A percentile compares a stretch with the other conserved stretches of the same genome.
Conservation (phyloP, 30 jellyfish, hydroid and myxozoan genomes). For the Nemopilema nomurai region DNA sequence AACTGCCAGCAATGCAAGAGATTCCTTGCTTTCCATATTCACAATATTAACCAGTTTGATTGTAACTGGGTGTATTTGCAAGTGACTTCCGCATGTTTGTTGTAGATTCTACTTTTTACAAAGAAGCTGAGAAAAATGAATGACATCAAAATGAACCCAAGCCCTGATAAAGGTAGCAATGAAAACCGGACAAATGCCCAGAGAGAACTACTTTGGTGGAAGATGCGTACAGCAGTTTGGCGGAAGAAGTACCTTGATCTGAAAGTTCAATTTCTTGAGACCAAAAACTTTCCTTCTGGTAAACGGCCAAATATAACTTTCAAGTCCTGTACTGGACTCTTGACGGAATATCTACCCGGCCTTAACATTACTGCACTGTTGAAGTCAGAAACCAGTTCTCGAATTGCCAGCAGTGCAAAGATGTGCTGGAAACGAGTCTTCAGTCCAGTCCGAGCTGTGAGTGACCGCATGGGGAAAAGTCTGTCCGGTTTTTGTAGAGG, state of each 20-base stretch:
- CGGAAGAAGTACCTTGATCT: constrained; percentile 54
- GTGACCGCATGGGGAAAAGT: constrained; percentile 47
- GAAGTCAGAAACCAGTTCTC: constrained; percentile 25
- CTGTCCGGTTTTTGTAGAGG: constrained; percentile 29
- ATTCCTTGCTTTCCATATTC: too few species aligned
- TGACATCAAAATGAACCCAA: background rate
- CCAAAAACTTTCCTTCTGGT: constrained; percentile 2
- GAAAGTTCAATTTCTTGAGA: constrained; percentile 31
- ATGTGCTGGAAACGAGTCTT: constrained; percentile 61
- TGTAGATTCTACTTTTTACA: constrained; percentile 43
- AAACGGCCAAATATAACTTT: constrained; percentile 29
- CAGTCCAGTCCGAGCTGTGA: constrained; percentile 55
- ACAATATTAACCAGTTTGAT: too few species aligned
- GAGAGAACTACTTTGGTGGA: constrained; percentile 68
- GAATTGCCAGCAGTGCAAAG: constrained; percentile 58
- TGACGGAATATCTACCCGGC: constrained; percentile 52
- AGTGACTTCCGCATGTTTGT: background rate
- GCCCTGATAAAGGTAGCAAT: background rate
- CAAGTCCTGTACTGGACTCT: constrained; percentile 48
- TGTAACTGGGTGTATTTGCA: too few species aligned
- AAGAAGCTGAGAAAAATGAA: constrained; percentile 19
- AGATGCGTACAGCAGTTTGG: constrained; percentile 62
- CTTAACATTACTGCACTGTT: constrained; percentile 32
- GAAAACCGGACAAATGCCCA: constrained; percentile 5
- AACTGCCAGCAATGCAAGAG: too few species aligned